phyloP scores from a whole-genome alignment of 2,888 invertebrate species.

The Leucophenga maculata region DNA sequence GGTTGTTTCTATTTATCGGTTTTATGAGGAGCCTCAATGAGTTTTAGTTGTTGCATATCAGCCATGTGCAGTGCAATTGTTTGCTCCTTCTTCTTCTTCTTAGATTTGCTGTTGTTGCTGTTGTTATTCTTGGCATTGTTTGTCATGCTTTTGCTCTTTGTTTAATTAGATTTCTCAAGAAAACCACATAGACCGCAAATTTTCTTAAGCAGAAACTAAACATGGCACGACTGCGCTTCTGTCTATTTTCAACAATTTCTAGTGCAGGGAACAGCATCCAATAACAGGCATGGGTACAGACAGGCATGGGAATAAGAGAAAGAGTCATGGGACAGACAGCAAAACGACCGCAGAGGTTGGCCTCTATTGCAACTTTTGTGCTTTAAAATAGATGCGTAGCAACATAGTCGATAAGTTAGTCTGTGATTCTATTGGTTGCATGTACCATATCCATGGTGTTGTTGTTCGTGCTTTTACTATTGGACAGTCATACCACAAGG shows the following conservation, averaged over 20 bases:
- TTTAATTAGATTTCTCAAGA: constrained; percentile 66
- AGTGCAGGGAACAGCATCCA: background rate
- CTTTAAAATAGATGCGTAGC: too few species aligned
- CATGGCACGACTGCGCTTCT: constrained; percentile 4
- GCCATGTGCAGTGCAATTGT: constrained; percentile 47
- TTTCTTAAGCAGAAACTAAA: constrained; percentile 50
- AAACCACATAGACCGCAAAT: constrained; percentile 63
- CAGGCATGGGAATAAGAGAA: constrained; percentile 40
- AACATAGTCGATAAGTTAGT: background rate
- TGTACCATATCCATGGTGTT: background rate
- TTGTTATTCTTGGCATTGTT: constrained; percentile 56
- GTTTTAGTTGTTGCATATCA: constrained; percentile 41
- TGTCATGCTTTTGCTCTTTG: constrained; percentile 60
- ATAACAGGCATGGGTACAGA: constrained; percentile 35
- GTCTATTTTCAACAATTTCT: background rate
- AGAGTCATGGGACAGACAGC: background rate
- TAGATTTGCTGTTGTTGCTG: constrained; percentile 56
- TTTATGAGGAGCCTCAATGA: too few species aligned
- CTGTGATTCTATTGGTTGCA: background rate
- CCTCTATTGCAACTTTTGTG: background rate
- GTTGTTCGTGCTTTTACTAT: background rate
- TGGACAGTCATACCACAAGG: background rate
- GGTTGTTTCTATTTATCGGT: too few species aligned
- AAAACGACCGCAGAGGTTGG: constrained; percentile 1
- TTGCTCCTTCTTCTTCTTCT: constrained; percentile 32